phyloP scores from a whole-genome alignment of 2,113 vertebrate genomes.

The Candoia aspera region DNA sequence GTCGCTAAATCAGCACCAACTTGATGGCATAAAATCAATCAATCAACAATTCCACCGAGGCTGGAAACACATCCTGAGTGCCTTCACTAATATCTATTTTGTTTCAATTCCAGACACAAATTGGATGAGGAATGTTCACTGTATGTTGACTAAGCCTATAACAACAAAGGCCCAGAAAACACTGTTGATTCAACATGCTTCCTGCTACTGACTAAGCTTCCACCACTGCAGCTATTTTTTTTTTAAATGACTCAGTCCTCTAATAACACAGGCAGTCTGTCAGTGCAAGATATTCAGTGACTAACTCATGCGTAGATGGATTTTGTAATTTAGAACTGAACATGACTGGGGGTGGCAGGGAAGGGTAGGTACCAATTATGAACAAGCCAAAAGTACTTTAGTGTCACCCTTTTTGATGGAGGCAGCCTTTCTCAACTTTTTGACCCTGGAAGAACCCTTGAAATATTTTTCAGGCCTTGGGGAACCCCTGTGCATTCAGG shows the following conservation, averaged over 20 bases:
- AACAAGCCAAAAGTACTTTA: neutral
- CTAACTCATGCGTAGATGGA: neutral
- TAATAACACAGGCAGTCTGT: constrained; percentile 3
- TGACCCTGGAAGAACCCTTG: too few relatives aligned
- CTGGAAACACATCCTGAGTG: neutral
- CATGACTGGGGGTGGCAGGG: neutral
- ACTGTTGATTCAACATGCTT: neutral
- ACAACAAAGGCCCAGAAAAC: constrained; percentile 18
- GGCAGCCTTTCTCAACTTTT: too few relatives aligned
- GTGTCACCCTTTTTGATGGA: neutral
- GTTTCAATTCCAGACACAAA: neutral
- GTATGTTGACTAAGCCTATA: neutral
- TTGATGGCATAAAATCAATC: neutral
- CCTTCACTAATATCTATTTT: neutral
- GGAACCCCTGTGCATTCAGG: too few relatives aligned
- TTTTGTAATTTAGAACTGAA: neutral
- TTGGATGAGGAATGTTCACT: neutral
- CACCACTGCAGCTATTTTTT: neutral
- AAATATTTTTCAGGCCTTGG: too few relatives aligned
- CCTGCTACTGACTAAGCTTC: neutral
- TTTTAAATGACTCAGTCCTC: constrained; percentile 12
- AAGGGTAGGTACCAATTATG: neutral
- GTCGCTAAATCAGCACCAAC: neutral
- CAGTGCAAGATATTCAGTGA: neutral
- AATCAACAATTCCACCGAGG: neutral